Percentiles rank a stretch among this genome's conserved stretches.
Conservation (phyloP, 2,797 vertebrate species). For the Buphagus erythrorhynchus region DNA sequence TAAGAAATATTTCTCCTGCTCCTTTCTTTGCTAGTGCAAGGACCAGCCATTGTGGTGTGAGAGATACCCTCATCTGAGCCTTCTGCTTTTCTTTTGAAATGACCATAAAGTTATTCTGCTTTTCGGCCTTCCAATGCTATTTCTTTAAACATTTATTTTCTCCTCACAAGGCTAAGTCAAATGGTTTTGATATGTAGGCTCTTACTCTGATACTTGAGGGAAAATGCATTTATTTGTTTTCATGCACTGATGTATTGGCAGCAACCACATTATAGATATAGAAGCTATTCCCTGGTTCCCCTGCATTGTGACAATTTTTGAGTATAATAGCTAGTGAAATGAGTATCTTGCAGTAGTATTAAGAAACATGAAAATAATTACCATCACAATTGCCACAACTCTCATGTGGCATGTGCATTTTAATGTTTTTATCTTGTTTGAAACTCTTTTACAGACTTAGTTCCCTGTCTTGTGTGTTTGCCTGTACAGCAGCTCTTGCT, state of each 20-base stretch:
- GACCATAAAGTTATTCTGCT: not conserved
- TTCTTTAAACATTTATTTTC: not conserved
- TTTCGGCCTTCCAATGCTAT: not conserved
- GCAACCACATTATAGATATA: not conserved
- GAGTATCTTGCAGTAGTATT: slow-evolving; percentile 12
- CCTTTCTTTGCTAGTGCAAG: not conserved
- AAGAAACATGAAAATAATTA: slow-evolving; percentile 7
- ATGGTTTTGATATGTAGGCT: not conserved
- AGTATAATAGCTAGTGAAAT: slow-evolving; percentile 35
- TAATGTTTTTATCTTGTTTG: not conserved
- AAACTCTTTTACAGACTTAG: not conserved
- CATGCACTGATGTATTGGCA: not conserved
- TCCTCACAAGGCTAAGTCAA: not conserved
- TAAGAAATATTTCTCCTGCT: not conserved
- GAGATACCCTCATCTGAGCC: not conserved
- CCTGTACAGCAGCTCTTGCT: not conserved
- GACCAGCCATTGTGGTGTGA: not conserved
- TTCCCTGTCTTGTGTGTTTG: not conserved
- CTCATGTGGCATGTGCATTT: not conserved
- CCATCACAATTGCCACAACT: not conserved
- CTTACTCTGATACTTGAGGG: not conserved
- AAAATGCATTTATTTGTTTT: slow-evolving; percentile 31
- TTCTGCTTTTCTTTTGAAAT: not conserved
- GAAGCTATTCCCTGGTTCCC: not conserved
- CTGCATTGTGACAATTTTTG: not conserved